A percentile compares a stretch with the other conserved stretches of the same genome.
phyloP scores from a whole-genome alignment of 1,140 invertebrate genomes.

The Chironomus striatipennis region DNA sequence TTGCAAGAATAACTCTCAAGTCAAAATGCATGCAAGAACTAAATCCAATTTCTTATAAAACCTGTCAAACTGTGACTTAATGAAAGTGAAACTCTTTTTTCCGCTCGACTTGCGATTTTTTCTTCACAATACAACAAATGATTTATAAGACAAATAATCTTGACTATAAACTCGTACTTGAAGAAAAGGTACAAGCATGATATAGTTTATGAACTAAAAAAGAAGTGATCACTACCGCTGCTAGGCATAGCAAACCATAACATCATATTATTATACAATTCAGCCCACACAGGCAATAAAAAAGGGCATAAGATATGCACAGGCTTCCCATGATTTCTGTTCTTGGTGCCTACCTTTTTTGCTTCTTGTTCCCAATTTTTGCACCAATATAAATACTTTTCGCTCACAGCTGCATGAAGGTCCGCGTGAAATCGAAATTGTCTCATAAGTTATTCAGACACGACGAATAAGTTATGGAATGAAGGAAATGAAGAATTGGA shows the following conservation, averaged over 20 bases:
- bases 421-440: not conserved
- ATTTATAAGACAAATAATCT: too few species aligned
- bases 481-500: too few species aligned
- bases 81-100: constrained; percentile 8
- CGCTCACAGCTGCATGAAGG: not conserved
- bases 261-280: not conserved
- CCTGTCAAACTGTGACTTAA: not conserved
- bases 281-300: not conserved
- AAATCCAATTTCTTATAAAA: too few species aligned
- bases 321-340: not conserved
- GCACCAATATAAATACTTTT: not conserved
- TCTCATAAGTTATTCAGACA: not conserved
- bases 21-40: too few species aligned
- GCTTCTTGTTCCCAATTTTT: not conserved
- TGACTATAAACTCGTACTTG: too few species aligned
- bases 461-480: too few species aligned
- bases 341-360: not conserved
- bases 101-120: not conserved
- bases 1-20: too few species aligned
- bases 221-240: not conserved
- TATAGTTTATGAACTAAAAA: constrained; percentile 2
- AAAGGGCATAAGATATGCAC: not conserved
- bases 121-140: too few species aligned
- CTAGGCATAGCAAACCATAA: not conserved
- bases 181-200: not conserved